phyloP scores from a whole-genome alignment of 2,888 invertebrate species.

The Watsonalla cultraria region DNA sequence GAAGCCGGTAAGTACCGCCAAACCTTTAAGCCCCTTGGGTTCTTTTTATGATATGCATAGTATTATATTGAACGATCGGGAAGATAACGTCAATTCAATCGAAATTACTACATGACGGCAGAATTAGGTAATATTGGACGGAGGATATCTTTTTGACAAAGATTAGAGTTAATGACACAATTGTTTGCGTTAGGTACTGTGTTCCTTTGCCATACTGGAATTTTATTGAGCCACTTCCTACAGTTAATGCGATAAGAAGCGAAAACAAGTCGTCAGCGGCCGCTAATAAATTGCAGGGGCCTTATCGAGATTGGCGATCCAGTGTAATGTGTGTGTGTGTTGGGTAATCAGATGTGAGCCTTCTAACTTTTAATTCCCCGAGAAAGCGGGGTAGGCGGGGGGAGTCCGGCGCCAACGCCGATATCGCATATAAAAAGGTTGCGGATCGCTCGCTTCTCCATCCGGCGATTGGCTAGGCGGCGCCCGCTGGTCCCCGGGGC shows the following conservation, averaged over 20 bases:
- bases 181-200: constrained; percentile 14
- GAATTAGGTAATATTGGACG: constrained; percentile 8
- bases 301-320: constrained; percentile 69
- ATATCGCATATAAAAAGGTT: constrained; percentile 78
- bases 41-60: constrained; percentile 26
- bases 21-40: constrained; percentile 36
- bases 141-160: constrained; percentile 14
- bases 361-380: constrained; percentile 72
- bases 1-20: constrained; percentile 35
- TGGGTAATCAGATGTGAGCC: constrained; percentile 72
- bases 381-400: constrained; percentile 37
- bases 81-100: background rate
- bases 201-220: constrained; percentile 20
- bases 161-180: constrained; percentile 14
- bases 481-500: constrained; percentile 79
- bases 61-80: constrained; percentile 12
- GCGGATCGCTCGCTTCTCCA: constrained; percentile 76
- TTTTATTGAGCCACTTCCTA: constrained; percentile 23
- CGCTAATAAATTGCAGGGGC: constrained; percentile 62
- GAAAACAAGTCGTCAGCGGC: constrained; percentile 57
- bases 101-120: background rate
- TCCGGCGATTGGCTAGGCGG: constrained; percentile 82
- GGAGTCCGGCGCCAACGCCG: constrained; percentile 66
- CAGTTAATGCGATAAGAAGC: constrained; percentile 45
- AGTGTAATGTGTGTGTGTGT: constrained; percentile 62